Conservation (phyloP, 37 sponge, comb jelly and placozoan genomes). For the Petrosia ficiformis region DNA sequence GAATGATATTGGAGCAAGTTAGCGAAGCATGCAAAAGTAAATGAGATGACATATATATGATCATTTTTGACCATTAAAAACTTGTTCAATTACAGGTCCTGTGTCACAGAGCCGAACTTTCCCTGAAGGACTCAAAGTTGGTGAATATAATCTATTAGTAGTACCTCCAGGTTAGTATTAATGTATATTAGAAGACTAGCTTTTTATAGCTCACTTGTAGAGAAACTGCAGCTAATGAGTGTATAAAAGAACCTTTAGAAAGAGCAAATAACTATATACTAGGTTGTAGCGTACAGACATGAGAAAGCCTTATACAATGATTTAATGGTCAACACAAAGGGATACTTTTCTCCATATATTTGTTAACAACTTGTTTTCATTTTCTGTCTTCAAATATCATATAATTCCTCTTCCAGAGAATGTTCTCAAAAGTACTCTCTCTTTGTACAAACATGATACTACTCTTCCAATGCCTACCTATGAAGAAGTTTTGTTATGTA, state of each 20-base stretch:
- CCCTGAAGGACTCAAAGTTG: not conserved
- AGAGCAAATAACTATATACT: too few species aligned
- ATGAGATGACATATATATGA: not conserved
- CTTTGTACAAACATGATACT: slow-evolving; percentile 39
- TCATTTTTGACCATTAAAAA: not conserved
- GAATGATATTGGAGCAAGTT: not conserved
- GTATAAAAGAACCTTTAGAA: too few species aligned
- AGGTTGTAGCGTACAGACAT: too few species aligned
- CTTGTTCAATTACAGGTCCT: not conserved
- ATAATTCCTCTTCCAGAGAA: too few species aligned
- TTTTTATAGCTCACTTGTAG: too few species aligned
- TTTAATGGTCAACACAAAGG: too few species aligned
- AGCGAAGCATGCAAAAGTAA: not conserved
- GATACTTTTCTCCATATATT: too few species aligned
- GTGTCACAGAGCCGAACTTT: not conserved
- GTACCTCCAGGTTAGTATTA: not conserved
- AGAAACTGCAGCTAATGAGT: too few species aligned
- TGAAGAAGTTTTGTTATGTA: slow-evolving; percentile 60
- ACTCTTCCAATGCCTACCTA: slow-evolving; percentile 54
- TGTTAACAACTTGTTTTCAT: too few species aligned
- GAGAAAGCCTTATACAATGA: too few species aligned
- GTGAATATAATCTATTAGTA: not conserved
- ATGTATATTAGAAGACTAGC: too few species aligned
- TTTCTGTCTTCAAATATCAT: too few species aligned
- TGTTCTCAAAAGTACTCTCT: slow-evolving; percentile 33